Base-by-base conservation (phyloP, 2,888 invertebrate species). In the Xestia rhomboidea region DNA sequence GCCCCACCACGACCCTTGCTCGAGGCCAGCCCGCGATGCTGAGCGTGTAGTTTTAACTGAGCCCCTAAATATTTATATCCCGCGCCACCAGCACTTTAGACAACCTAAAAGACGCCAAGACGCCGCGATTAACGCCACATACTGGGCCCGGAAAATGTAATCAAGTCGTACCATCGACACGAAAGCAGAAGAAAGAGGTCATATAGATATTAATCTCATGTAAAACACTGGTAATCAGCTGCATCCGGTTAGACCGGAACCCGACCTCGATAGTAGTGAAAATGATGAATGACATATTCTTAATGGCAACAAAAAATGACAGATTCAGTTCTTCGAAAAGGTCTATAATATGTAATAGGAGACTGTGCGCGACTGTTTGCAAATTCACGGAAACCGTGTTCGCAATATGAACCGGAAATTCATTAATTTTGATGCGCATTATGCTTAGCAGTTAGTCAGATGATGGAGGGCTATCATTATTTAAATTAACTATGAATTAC, bases 401-500 rank as follows among this genome's bases (percentile, higher is more conserved):
- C 6, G 18, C 15, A 13, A 7, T 24, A 54, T 1, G 7, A 18
- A 38, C 54, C 63, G 77, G 70, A 77, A 41, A 21, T 46, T 46
- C n/a, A 70, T 64, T 70, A 77, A 64, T 70, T 70, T 64, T 54
- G 24, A 30, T 38, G 18, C 18, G 34, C 24, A 51, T 60, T 34
- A 34, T 34, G 66, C 15, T 13, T 38, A 27, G 4, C n/a, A 34
- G 24, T 30, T 21, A 41, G 27, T 8, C 38, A n/a, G 27, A 49
- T 41, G 13, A 62, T n/a, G 13, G 15, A 0, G 7, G 30, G n/a
- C 51, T 2, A 18, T 21, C 44, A 71, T 77, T 78, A 66, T 15
- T 4, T 24, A 3, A 38, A 77, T 57, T 70, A 70, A 66, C 8
- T 54, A 49, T 71, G 46, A 63, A 69, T 69, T 68, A 77, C 46